phyloP scores from a whole-genome alignment of 2,888 invertebrate species.

The Melanargia galathea region DNA sequence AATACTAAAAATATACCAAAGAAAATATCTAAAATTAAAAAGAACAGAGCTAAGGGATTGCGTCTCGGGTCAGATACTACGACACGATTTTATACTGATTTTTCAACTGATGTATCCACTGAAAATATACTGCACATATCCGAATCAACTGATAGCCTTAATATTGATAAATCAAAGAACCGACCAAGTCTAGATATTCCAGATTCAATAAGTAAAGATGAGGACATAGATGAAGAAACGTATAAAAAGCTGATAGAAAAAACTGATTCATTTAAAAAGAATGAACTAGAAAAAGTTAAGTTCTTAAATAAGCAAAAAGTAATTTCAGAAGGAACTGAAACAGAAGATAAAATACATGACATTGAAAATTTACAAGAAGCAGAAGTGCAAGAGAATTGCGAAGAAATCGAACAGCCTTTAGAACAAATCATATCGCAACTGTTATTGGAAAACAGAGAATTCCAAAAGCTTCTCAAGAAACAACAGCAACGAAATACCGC shows the following conservation, averaged over 20 bases:
- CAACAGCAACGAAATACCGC: slow-evolving; percentile 83
- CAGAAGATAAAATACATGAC: slow-evolving; percentile 61
- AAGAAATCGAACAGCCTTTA: slow-evolving; percentile 81
- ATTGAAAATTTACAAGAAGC: slow-evolving; percentile 46
- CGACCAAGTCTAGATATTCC: slow-evolving; percentile 49
- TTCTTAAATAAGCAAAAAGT: slow-evolving; percentile 77
- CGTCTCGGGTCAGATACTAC: slow-evolving; percentile 77
- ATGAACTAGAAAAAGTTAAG: slow-evolving; percentile 77
- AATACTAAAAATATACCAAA: slow-evolving; percentile 87
- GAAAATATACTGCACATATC: slow-evolving; percentile 84
- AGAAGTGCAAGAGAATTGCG: slow-evolving; percentile 56
- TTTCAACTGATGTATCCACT: slow-evolving; percentile 84
- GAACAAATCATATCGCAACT: slow-evolving; percentile 92
- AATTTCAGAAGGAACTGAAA: slow-evolving; percentile 71
- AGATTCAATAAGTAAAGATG: slow-evolving; percentile 68
- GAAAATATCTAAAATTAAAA: slow-evolving; percentile 87
- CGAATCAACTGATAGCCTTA: slow-evolving; percentile 85
- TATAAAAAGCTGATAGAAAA: slow-evolving; percentile 77
- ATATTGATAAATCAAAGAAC: slow-evolving; percentile 65
- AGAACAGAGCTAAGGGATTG: slow-evolving; percentile 82
- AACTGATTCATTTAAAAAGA: slow-evolving; percentile 80
- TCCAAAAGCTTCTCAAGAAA: slow-evolving; percentile 89
- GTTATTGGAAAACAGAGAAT: slow-evolving; percentile 91
- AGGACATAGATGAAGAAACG: slow-evolving; percentile 75
- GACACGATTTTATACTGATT: slow-evolving; percentile 86